phyloP scores from a whole-genome alignment of 2,113 vertebrate species.

The Lampris megalopsis region DNA sequence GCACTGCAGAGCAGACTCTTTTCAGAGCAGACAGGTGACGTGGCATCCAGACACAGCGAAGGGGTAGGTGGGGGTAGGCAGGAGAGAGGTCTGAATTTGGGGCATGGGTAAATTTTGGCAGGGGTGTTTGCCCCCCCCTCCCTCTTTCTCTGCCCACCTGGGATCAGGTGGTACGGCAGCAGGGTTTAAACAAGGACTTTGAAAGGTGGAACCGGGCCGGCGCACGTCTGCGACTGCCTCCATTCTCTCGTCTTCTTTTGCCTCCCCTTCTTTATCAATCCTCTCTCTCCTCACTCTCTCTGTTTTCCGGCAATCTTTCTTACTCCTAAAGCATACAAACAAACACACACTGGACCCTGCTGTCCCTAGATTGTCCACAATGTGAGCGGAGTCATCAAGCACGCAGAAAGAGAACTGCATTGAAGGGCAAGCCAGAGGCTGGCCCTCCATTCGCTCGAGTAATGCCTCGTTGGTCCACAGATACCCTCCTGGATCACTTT shows the following conservation, averaged over 20 bases:
- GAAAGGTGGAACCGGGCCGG: background rate
- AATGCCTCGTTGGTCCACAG: background rate
- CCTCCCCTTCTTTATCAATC: background rate
- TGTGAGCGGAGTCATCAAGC: background rate
- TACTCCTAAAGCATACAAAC: slow-evolving; percentile 8
- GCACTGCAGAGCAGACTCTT: background rate
- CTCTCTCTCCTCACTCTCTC: background rate
- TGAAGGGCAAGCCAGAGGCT: background rate
- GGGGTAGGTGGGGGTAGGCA: background rate
- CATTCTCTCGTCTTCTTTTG: background rate
- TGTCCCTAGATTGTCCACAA: slow-evolving; percentile 16
- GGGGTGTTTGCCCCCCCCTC: background rate
- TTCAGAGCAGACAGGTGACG: background rate
- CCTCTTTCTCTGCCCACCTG: background rate
- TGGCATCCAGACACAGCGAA: background rate
- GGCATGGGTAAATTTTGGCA: background rate
- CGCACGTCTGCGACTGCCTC: background rate
- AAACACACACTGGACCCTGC: background rate
- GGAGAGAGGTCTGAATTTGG: background rate
- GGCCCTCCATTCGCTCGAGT: background rate
- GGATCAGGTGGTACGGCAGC: background rate
- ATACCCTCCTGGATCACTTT: background rate
- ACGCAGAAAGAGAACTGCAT: slow-evolving; percentile 34
- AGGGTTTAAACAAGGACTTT: slow-evolving; percentile 6
- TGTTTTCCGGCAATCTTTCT: background rate